Conservation (phyloP, 2,888 invertebrate species). For the Nemurella pictetii region DNA sequence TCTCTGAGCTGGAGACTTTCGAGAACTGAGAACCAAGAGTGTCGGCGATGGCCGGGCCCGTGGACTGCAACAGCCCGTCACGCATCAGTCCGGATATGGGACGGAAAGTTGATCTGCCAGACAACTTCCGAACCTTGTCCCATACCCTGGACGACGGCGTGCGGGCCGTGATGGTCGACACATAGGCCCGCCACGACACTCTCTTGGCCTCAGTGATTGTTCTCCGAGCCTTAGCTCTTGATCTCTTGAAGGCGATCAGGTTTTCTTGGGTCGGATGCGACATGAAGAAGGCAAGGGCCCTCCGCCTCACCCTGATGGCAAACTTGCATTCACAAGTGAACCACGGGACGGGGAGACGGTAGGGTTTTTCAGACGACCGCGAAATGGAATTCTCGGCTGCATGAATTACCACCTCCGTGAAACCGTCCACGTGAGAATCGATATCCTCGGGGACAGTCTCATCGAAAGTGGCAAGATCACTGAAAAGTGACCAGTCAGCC, state of each 20-base stretch:
- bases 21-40: slow-evolving; percentile 9
- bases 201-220: neutral
- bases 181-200: slow-evolving; percentile 8
- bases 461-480: neutral
- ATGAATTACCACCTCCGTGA: neutral
- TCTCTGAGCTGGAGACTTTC: slow-evolving; percentile 24
- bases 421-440: neutral
- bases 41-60: neutral
- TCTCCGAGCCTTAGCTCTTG: neutral
- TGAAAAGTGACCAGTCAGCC: neutral
- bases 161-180: slow-evolving; percentile 1
- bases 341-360: slow-evolving; percentile 6
- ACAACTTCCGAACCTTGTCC: slow-evolving; percentile 3
- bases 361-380: neutral
- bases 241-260: neutral
- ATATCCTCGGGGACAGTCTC: neutral
- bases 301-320: neutral
- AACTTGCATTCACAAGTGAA: slow-evolving; percentile 17
- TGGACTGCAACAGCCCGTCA: neutral
- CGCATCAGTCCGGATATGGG: neutral
- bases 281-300: neutral
- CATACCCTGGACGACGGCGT: neutral
- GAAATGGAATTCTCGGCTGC: neutral
- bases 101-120: neutral
- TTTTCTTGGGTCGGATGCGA: slow-evolving; percentile 13